Evolutionary conservation across 2,888 invertebrate genomes (phyloP).

Genomic region (Ochlodes sylvanus): DNA sequence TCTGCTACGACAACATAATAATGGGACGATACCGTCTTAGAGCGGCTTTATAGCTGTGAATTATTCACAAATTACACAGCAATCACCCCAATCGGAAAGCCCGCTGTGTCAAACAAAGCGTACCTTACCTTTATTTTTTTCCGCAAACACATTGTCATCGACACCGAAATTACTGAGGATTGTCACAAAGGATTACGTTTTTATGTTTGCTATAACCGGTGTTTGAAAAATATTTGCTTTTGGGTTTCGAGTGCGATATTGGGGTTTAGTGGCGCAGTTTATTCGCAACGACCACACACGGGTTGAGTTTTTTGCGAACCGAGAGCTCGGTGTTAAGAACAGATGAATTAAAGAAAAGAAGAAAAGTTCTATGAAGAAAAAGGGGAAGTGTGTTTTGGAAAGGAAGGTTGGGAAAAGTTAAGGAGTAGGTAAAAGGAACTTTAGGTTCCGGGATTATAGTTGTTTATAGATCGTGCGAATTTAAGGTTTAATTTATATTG

Average conservation of each 20-base stretch:
- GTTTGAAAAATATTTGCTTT: constrained; percentile 84
- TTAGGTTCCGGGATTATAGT: too few species aligned
- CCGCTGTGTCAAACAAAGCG: constrained; percentile 72
- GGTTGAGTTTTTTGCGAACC: constrained; percentile 46
- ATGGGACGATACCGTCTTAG: constrained; percentile 56
- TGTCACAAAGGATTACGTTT: constrained; percentile 72
- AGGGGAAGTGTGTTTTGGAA: constrained; percentile 41
- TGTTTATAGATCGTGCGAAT: too few species aligned
- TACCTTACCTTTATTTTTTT: constrained; percentile 54
- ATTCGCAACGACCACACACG: constrained; percentile 75
- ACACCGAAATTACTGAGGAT: constrained; percentile 73
- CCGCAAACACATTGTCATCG: constrained; percentile 74
- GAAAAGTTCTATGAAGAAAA: not conserved
- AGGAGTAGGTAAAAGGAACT: too few species aligned
- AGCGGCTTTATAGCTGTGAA: constrained; percentile 62
- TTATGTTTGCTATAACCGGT: constrained; percentile 64
- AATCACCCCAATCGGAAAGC: constrained; percentile 65
- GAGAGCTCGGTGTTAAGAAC: constrained; percentile 5
- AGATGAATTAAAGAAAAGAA: not conserved
- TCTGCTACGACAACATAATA: constrained; percentile 74
- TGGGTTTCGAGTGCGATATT: constrained; percentile 73
- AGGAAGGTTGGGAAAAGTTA: not conserved
- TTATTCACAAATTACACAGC: constrained; percentile 79
- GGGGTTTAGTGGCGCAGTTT: constrained; percentile 64
- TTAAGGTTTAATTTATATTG: too few species aligned